A percentile compares a stretch with the other conserved stretches of the same genome.
Conservation (phyloP, 2,888 invertebrate species). For the Patella caerulea region DNA sequence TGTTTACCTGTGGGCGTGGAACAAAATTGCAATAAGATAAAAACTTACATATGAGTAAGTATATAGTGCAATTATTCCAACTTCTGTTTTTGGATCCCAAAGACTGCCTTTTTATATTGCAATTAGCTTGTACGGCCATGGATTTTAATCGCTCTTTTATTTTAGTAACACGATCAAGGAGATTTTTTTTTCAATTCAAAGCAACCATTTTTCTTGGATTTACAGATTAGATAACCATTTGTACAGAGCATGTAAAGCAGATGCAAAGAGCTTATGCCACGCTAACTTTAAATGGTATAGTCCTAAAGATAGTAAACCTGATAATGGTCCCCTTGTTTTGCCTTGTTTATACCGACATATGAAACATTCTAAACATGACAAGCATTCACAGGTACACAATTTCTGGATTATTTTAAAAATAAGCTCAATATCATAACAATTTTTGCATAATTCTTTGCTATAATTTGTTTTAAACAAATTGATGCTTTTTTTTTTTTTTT, state of each 20-base stretch:
- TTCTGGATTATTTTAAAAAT: neutral
- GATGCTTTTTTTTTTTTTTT: too few species aligned
- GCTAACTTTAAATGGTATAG: constrained; percentile 85
- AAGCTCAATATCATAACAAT: neutral
- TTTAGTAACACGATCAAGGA: too few species aligned
- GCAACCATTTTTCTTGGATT: constrained; percentile 3
- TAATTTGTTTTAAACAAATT: too few species aligned
- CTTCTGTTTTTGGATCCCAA: too few species aligned
- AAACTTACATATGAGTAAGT: too few species aligned
- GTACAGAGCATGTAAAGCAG: constrained; percentile 88
- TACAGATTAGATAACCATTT: constrained; percentile 73
- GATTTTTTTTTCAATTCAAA: neutral
- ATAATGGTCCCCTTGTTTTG: constrained; percentile 86
- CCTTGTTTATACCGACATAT: constrained; percentile 87
- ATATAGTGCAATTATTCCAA: too few species aligned
- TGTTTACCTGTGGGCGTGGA: too few species aligned
- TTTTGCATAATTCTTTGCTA: constrained; percentile 4
- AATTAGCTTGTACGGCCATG: too few species aligned
- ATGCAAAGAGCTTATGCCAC: constrained; percentile 87
- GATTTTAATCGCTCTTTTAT: too few species aligned
- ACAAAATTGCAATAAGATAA: too few species aligned
- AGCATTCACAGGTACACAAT: too few species aligned
- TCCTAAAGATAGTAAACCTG: constrained; percentile 78
- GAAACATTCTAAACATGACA: constrained; percentile 27
- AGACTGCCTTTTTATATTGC: too few species aligned